phyloP scores from a whole-genome alignment of 2,113 vertebrate genomes.

The Ariopsis seemanni region DNA sequence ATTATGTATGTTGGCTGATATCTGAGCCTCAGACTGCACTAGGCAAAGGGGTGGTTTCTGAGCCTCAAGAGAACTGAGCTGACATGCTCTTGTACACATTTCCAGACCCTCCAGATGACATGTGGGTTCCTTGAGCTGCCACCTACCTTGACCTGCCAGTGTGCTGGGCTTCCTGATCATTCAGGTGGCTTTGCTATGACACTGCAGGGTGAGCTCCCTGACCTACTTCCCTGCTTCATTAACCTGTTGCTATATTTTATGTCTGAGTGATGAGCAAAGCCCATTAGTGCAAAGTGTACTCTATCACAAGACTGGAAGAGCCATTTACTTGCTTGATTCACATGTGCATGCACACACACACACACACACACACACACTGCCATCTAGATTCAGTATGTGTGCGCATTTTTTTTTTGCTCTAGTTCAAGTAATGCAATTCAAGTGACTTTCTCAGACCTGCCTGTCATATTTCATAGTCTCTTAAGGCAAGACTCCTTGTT shows the following conservation, averaged over 20 bases:
- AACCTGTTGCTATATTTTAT: neutral
- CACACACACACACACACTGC: neutral
- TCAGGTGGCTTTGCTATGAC: neutral
- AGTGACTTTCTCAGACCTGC: conserved; percentile 21
- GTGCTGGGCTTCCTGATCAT: neutral
- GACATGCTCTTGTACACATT: neutral
- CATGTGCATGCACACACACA: neutral
- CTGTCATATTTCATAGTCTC: conserved; percentile 23
- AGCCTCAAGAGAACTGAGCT: neutral
- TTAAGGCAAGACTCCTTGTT: conserved; percentile 29
- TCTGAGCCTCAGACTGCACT: neutral
- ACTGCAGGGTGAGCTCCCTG: neutral
- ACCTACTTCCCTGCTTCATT: neutral
- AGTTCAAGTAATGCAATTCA: conserved; percentile 30
- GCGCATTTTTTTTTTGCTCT: neutral
- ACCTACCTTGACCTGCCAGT: neutral
- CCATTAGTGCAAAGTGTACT: neutral
- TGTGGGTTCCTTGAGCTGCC: neutral
- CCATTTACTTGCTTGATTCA: conserved; percentile 24
- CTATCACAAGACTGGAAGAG: neutral
- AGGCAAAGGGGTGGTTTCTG: no score
- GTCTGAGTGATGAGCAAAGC: neutral
- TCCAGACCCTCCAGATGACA: neutral
- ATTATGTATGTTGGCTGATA: neutral
- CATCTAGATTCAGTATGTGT: conserved; percentile 8